These are phyloP conservation scores for Polypedilum pembai DNA, from an alignment of 1,140 invertebrate genomes.

Conservation along the genomic window DNA sequence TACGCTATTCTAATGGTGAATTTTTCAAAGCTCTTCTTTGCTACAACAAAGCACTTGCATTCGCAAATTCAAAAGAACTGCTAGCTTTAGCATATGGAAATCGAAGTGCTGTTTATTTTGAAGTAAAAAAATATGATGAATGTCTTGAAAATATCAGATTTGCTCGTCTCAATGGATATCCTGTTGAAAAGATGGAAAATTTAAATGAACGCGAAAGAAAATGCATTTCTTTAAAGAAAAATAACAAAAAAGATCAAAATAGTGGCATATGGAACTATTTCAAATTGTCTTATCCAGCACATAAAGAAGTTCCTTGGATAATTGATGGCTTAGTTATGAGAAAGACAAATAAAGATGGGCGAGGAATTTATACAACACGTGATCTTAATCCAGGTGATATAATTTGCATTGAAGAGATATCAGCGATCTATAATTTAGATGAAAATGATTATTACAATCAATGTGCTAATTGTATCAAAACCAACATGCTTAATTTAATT, in stretches of 20 bases:
- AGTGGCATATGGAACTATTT: constrained; percentile 30
- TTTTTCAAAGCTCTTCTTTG: neutral
- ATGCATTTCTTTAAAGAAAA: neutral
- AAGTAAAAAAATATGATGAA: neutral
- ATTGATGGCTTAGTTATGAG: constrained; percentile 53
- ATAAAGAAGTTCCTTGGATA: constrained; percentile 50
- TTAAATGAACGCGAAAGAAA: neutral
- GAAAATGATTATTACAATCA: constrained; percentile 45
- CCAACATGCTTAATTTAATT: constrained; percentile 53
- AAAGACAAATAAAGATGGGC: constrained; percentile 51
- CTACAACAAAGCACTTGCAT: neutral
- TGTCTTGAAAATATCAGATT: neutral
- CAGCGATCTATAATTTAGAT: constrained; percentile 30
- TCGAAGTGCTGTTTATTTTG: neutral
- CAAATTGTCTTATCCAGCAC: constrained; percentile 42
- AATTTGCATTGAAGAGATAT: constrained; percentile 64
- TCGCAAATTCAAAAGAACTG: neutral
- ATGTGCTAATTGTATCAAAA: constrained; percentile 71
- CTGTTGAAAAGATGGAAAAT: neutral
- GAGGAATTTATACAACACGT: constrained; percentile 55
- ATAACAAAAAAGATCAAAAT: neutral
- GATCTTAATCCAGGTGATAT: constrained; percentile 66
- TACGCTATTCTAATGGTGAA: neutral
- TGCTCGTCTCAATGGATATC: neutral
- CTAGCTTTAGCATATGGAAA: neutral